Conservation (phyloP, 1,140 invertebrate genomes). For the Plectrocnemia conspersa region DNA sequence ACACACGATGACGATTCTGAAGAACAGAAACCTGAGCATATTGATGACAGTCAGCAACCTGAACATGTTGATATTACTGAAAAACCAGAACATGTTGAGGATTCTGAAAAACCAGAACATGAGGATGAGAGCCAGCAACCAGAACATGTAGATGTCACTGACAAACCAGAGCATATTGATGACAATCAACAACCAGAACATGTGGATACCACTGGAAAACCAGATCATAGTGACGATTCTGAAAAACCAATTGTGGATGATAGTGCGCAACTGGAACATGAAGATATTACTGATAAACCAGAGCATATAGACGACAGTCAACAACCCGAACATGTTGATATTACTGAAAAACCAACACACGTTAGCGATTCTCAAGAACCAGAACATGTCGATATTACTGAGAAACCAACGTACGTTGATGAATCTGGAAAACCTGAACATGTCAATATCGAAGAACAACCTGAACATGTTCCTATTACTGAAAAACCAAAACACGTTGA, state of each 20-base stretch:
- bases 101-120: too few species aligned
- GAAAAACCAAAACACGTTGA: background rate
- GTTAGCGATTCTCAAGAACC: too few species aligned
- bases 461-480: constrained; percentile 16
- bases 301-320: too few species aligned
- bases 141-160: background rate
- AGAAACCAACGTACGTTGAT: background rate
- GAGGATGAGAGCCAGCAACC: background rate
- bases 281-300: background rate
- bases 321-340: constrained; percentile 25
- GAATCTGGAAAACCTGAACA: constrained; percentile 9
- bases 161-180: constrained; percentile 10
- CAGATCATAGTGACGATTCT: constrained; percentile 3
- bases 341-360: constrained; percentile 4
- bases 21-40: too few species aligned
- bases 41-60: constrained; percentile 35
- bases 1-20: too few species aligned
- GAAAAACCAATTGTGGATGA: constrained; percentile 4
- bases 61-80: constrained; percentile 15
- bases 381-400: background rate
- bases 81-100: constrained; percentile 9
- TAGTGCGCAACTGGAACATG: background rate
- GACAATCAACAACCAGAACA: too few species aligned
- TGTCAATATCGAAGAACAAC: too few species aligned
- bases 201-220: background rate